Evolutionary conservation across 2,888 invertebrate genomes (phyloP).

Genomic region (Euspilapteryx auroguttella): DNA sequence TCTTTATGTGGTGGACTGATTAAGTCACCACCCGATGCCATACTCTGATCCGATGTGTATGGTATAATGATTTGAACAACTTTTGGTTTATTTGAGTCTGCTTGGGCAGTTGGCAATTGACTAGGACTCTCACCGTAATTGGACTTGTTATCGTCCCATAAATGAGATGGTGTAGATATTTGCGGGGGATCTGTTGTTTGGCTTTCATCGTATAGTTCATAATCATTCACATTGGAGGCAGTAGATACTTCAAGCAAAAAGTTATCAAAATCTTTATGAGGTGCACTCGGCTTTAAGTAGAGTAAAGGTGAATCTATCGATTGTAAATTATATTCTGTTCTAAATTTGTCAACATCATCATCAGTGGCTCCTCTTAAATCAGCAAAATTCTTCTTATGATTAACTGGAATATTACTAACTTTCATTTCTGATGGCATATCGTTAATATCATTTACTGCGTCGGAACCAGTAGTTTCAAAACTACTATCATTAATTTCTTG

Average conservation of each 20-base stretch:
- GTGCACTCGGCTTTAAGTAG: conserved; percentile 50
- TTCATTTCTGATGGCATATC: conserved; percentile 27
- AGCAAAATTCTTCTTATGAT: conserved; percentile 32
- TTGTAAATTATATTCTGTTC: conserved; percentile 44
- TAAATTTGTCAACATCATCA: conserved; percentile 43
- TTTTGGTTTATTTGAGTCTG: conserved; percentile 54
- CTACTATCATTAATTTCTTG: conserved; percentile 22
- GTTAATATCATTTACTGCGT: conserved; percentile 33
- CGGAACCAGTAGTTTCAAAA: conserved; percentile 42
- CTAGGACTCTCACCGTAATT: conserved; percentile 21
- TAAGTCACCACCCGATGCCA: conserved; percentile 51
- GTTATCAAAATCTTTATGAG: conserved; percentile 53
- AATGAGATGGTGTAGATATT: conserved; percentile 10
- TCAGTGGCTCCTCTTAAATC: conserved; percentile 44
- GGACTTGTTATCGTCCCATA: neutral
- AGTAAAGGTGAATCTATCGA: conserved; percentile 63
- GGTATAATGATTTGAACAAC: conserved; percentile 82
- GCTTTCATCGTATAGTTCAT: conserved; percentile 43
- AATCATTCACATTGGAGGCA: conserved; percentile 27
- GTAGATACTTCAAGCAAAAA: conserved; percentile 31
- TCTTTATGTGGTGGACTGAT: no score
- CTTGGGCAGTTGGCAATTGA: conserved; percentile 16
- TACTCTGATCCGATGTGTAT: conserved; percentile 60
- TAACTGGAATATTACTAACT: conserved; percentile 17
- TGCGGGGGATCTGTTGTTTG: conserved; percentile 23